These are phyloP conservation scores for Zingel zingel DNA, from an alignment of 2,113 vertebrate species.

Conservation along the genomic window DNA sequence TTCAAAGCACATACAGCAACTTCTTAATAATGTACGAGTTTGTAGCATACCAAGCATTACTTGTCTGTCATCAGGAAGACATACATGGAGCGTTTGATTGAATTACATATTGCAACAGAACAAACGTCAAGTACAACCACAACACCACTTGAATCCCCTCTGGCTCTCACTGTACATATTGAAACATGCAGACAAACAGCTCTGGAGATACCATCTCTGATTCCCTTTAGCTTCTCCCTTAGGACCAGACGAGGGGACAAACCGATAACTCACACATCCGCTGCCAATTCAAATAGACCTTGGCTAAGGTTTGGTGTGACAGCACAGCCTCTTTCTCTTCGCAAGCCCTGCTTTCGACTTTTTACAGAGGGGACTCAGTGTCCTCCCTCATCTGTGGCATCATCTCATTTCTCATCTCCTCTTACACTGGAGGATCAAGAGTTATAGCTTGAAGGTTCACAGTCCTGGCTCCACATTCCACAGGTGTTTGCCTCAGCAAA, in stretches of 20 bases:
- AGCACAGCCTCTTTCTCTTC: background rate
- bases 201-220: background rate
- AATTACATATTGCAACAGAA: conserved; percentile 20
- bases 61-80: background rate
- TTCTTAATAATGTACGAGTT: background rate
- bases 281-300: background rate
- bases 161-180: background rate
- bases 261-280: background rate
- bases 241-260: background rate
- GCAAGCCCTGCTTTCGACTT: background rate
- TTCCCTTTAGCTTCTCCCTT: background rate
- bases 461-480: conserved; percentile 29
- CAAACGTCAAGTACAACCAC: conserved; percentile 6
- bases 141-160: background rate
- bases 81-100: conserved; percentile 1
- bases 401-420: background rate
- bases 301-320: background rate
- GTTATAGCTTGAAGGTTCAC: background rate
- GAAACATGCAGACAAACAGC: conserved; percentile 1
- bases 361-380: background rate
- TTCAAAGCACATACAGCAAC: background rate
- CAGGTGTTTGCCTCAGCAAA: conserved; percentile 32
- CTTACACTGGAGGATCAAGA: conserved; percentile 6
- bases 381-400: conserved; percentile 16
- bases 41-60: background rate